Evolutionary conservation across 2,113 vertebrate species (phyloP).

Genomic region (Peromyscus maniculatus): DNA sequence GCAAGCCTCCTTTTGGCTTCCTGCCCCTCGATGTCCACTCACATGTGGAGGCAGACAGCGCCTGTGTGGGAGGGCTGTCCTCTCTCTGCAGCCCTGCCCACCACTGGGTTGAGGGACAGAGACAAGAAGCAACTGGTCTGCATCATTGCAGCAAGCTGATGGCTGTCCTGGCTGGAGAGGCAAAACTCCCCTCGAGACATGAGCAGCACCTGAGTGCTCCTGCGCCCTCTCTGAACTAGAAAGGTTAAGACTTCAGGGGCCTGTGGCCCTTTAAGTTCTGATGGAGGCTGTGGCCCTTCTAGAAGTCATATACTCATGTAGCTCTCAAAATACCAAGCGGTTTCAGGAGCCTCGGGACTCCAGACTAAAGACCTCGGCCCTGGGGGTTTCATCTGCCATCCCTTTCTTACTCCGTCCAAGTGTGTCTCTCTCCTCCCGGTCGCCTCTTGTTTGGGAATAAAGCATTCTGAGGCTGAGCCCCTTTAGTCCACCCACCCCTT

Average conservation of each 20-base stretch:
- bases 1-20: neutral
- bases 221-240: neutral
- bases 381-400: neutral
- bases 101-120: neutral
- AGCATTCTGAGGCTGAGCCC: constrained; percentile 45
- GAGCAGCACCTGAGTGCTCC: neutral
- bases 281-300: neutral
- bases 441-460: constrained; percentile 62
- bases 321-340: too few relatives aligned
- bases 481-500: neutral
- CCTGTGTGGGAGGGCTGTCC: neutral
- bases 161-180: neutral
- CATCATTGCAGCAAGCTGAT: neutral
- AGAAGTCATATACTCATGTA: neutral
- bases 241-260: neutral
- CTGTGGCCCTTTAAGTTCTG: neutral
- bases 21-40: neutral
- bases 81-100: neutral
- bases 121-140: neutral
- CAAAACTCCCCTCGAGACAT: neutral
- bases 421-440: neutral
- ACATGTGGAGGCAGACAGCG: neutral
- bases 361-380: neutral
- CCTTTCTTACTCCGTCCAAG: neutral
- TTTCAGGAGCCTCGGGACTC: neutral